phyloP scores from a whole-genome alignment of 2,888 invertebrate genomes.

The Drosophila tanythrix region DNA sequence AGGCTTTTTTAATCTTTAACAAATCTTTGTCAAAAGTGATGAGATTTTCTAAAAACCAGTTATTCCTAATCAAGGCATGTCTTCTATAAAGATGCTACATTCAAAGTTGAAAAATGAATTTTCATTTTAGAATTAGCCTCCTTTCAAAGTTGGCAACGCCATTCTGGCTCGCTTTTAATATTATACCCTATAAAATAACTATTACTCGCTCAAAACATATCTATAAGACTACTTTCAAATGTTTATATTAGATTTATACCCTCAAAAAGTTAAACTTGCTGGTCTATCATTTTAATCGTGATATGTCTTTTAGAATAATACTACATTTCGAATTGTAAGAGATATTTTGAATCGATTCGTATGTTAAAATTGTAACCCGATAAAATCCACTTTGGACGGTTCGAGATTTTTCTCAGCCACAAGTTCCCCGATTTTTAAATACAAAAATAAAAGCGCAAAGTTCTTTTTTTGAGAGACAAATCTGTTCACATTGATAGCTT shows the following conservation, averaged over 20 bases:
- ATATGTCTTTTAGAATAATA: not conserved
- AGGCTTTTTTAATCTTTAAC: not conserved
- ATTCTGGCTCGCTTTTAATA: not conserved
- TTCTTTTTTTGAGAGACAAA: not conserved
- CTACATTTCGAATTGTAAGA: too few relatives aligned
- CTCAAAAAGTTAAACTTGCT: too few relatives aligned
- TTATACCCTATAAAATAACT: not conserved
- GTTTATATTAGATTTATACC: too few relatives aligned
- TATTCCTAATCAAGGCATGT: fast-evolving
- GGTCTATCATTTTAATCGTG: too few relatives aligned
- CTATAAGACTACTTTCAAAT: too few relatives aligned
- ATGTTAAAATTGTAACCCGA: not conserved
- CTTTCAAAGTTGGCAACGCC: not conserved
- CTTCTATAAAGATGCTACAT: not conserved
- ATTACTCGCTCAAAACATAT: too few relatives aligned
- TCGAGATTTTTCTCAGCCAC: not conserved
- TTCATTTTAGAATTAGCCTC: not conserved
- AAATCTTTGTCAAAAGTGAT: not conserved
- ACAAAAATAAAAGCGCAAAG: not conserved
- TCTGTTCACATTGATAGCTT: not conserved
- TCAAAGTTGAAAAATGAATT: not conserved
- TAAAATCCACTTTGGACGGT: not conserved
- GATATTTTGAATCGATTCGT: too few relatives aligned
- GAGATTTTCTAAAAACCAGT: too few relatives aligned
- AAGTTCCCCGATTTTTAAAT: not conserved